Conservation (phyloP, 1,140 invertebrate genomes). For the Luehdorfia chinensis region DNA sequence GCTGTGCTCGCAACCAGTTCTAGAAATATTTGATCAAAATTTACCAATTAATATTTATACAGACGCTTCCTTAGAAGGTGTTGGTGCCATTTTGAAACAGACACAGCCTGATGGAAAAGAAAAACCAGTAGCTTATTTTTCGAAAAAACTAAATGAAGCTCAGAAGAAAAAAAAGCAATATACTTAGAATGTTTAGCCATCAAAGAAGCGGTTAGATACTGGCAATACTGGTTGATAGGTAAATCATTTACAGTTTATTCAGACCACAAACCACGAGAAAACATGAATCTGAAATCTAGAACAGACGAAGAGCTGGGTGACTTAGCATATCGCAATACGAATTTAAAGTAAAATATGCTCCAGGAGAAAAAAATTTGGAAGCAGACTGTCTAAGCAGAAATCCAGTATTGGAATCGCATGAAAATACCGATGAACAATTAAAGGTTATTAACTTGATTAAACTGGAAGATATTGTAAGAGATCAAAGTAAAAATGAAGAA, state of each 20-base stretch:
- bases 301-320: slow-evolving; percentile 1
- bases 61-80: slow-evolving; percentile 25
- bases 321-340: too few relatives aligned
- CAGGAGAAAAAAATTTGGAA: slow-evolving; percentile 5
- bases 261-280: background rate
- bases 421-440: slow-evolving; percentile 12
- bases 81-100: too few relatives aligned
- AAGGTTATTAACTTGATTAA: background rate
- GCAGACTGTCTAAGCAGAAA: background rate
- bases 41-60: slow-evolving; percentile 38
- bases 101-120: too few relatives aligned
- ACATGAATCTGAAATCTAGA: slow-evolving; percentile 9
- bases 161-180: too few relatives aligned
- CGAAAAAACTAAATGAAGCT: too few relatives aligned
- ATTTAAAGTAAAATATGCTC: background rate
- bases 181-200: too few relatives aligned
- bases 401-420: too few relatives aligned
- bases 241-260: slow-evolving; percentile 11
- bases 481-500: too few relatives aligned
- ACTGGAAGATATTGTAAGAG: background rate
- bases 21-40: slow-evolving; percentile 42
- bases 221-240: too few relatives aligned
- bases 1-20: slow-evolving; percentile 41
- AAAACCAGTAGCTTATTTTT: too few relatives aligned
- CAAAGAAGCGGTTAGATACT: too few relatives aligned